A percentile compares a stretch with the other conserved stretches of the same genome.
phyloP scores from a whole-genome alignment of 2,113 vertebrate species.

The Lethenteron camtschaticum region DNA sequence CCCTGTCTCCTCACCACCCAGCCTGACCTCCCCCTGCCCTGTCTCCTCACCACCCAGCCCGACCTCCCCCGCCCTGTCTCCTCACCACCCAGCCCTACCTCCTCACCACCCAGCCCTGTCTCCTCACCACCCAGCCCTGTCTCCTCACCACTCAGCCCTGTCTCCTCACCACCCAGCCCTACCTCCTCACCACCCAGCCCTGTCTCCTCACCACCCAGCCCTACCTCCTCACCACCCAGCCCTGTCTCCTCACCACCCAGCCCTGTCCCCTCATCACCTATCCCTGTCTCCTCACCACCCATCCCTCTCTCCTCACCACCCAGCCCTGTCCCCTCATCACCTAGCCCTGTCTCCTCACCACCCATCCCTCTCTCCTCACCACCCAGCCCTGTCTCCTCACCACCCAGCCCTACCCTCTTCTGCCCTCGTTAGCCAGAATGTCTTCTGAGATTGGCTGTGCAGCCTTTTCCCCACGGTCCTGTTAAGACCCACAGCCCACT shows the following conservation, averaged over 20 bases:
- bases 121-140: neutral
- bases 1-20: slow-evolving; percentile 1
- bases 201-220: neutral
- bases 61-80: neutral
- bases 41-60: neutral
- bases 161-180: neutral
- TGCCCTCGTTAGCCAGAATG: neutral
- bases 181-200: neutral
- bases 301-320: neutral
- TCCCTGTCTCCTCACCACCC: neutral
- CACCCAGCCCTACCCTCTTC: neutral
- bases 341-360: neutral
- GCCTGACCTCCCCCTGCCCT: neutral
- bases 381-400: neutral
- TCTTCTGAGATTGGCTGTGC: neutral
- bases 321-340: neutral
- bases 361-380: neutral
- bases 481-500: too few species aligned
- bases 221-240: neutral
- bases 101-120: neutral
- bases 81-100: neutral
- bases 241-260: neutral
- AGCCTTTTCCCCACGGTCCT: too few species aligned
- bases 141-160: neutral
- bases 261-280: neutral